These are phyloP conservation scores for Dromas ardeola DNA, from an alignment of 2,113 vertebrate species.

Conservation along the genomic window DNA sequence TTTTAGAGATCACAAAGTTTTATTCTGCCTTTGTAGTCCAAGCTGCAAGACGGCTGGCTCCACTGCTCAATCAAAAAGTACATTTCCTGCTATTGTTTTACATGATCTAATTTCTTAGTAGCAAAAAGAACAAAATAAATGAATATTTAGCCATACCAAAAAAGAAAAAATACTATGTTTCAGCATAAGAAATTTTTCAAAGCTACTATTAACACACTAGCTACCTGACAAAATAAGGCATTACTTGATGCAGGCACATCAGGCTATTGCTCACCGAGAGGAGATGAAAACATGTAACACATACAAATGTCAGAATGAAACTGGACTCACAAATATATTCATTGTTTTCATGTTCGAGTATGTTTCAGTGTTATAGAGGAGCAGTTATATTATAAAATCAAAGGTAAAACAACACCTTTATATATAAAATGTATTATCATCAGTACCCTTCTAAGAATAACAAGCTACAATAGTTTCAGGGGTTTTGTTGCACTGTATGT, in stretches of 20 bases:
- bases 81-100: neutral
- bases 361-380: neutral
- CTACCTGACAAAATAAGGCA: neutral
- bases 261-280: neutral
- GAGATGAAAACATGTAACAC: neutral
- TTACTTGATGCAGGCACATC: neutral
- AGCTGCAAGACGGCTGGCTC: neutral
- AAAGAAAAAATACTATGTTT: neutral
- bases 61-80: neutral
- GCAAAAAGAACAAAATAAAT: neutral
- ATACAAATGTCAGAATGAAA: neutral
- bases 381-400: neutral
- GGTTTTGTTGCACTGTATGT: neutral
- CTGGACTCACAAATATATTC: neutral
- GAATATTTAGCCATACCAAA: neutral
- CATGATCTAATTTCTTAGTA: neutral
- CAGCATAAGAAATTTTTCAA: neutral
- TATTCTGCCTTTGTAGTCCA: neutral
- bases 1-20: neutral
- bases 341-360: neutral
- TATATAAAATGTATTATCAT: neutral
- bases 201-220: neutral
- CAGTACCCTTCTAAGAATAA: neutral
- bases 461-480: neutral
- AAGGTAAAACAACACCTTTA: neutral